Evolutionary conservation across 64 coral and sea anemone genomes (phyloP), one percentile per base, ranked within the genome.

Genomic region (Stichodactyla mertensii): DNA sequence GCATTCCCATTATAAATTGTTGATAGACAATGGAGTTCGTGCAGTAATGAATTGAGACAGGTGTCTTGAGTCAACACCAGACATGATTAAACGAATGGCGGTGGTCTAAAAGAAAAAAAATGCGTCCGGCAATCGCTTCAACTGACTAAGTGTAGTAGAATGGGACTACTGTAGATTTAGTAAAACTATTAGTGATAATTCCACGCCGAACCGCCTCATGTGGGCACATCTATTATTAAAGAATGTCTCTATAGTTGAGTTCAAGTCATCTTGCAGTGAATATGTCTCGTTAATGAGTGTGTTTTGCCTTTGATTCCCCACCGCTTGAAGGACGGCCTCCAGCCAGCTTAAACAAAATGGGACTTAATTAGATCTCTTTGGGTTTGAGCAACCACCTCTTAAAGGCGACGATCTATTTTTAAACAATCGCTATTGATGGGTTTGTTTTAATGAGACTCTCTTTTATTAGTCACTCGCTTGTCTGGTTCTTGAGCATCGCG

Each of bases 1-100:
- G 69, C 69, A 74, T 74, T n/a, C 69, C 69, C 69, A 74, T 74
- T 74, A 45, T 45, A 74, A 74, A n/a, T 74, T 74, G 69, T 74
- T 74, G 69, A 74, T 10, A 74, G 24, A 74, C 24, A 74, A 74
- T 74, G 12, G 69, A 31, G 69, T 31, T 74, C 10, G 24, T 4
- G 24, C 23, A 27, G 24, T 74, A 31, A 74, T 74, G 69, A 74
- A 74, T 74, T 13, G 69, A n/a, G 12, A 23, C 69, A 74, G 69
- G 69, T 74, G 69, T 74, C 69, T 74, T 27, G 12, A 27, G 69
- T 74, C 69, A 74, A 74, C 24, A 74, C 69, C 14, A 11, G 14
- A 58, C 14, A 58, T 15, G 36, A 45, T 45, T 45, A 45, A 36
- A 45, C 36, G 36, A 45, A 45, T 45, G 36, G 36, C 36, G 19